Evolutionary conservation across 2,888 invertebrate species (phyloP).

Genomic region (Augiades crinisus): DNA sequence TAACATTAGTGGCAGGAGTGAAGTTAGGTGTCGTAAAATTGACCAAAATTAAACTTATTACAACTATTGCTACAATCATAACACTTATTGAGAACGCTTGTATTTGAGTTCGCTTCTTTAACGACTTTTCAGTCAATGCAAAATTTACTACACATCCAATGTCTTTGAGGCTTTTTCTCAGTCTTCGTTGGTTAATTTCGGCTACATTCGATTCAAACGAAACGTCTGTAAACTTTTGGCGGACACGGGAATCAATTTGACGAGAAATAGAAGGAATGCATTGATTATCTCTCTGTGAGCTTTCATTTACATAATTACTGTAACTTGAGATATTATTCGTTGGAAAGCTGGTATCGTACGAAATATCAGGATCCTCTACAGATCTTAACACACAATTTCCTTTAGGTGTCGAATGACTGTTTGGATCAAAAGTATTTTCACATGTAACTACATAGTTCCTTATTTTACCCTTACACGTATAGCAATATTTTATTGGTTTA

Average conservation of each 20-base stretch:
- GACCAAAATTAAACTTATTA: slow-evolving; percentile 75
- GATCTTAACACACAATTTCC: slow-evolving; percentile 38
- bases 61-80: slow-evolving; percentile 75
- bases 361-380: slow-evolving; percentile 36
- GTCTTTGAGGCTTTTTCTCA: slow-evolving; percentile 71
- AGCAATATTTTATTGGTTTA: slow-evolving; percentile 62
- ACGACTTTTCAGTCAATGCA: slow-evolving; percentile 64
- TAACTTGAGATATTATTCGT: slow-evolving; percentile 39
- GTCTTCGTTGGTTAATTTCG: slow-evolving; percentile 53
- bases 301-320: slow-evolving; percentile 33
- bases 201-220: slow-evolving; percentile 40
- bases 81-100: slow-evolving; percentile 79
- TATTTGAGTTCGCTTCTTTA: slow-evolving; percentile 74
- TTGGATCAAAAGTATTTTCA: slow-evolving; percentile 54
- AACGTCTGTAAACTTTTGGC: slow-evolving; percentile 54
- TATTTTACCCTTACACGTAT: slow-evolving; percentile 69
- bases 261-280: slow-evolving; percentile 71
- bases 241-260: slow-evolving; percentile 62
- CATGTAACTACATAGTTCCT: slow-evolving; percentile 68
- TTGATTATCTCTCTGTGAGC: slow-evolving; percentile 36
- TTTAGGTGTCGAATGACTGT: slow-evolving; percentile 67
- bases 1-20: slow-evolving; percentile 54
- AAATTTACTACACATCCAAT: slow-evolving; percentile 72
- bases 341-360: slow-evolving; percentile 38
- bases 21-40: slow-evolving; percentile 72